phyloP scores from a whole-genome alignment of 2,113 vertebrate genomes.

The Pseudorectes ferrugineus region DNA sequence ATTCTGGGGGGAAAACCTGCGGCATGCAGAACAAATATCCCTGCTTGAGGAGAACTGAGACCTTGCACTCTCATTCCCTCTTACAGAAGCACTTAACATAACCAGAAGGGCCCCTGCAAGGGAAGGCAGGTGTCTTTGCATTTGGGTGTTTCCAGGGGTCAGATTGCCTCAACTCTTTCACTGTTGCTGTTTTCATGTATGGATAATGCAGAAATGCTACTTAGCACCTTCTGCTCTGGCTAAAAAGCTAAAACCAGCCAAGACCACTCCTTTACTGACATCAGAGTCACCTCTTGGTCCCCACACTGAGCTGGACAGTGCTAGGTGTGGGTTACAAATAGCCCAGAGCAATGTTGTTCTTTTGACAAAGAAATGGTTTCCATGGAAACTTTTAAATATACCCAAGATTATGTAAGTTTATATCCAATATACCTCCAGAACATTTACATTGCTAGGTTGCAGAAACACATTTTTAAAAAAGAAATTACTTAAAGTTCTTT shows the following conservation, averaged over 20 bases:
- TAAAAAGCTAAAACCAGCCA: background rate
- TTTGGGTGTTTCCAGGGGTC: background rate
- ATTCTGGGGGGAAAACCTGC: background rate
- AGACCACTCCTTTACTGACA: background rate
- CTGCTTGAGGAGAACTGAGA: background rate
- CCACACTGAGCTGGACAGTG: background rate
- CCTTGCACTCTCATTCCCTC: background rate
- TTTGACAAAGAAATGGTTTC: constrained; percentile 57
- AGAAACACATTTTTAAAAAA: constrained; percentile 30
- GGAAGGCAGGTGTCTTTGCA: background rate
- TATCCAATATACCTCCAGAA: constrained; percentile 21
- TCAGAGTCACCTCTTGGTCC: background rate
- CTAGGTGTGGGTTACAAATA: constrained; percentile 12
- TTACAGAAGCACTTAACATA: background rate
- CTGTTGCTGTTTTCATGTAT: background rate
- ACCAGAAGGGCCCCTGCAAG: background rate
- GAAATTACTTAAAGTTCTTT: constrained; percentile 15
- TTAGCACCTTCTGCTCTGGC: background rate
- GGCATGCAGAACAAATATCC: background rate
- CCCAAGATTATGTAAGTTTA: constrained; percentile 54
- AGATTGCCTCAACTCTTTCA: background rate
- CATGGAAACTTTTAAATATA: constrained; percentile 60
- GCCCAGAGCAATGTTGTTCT: constrained; percentile 17
- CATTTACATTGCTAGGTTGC: constrained; percentile 23
- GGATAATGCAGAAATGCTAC: background rate